A percentile compares a stretch with the other conserved stretches of the same genome.
Conservation (phyloP, 2,113 vertebrate species). For the Cynopterus brachyotis region DNA sequence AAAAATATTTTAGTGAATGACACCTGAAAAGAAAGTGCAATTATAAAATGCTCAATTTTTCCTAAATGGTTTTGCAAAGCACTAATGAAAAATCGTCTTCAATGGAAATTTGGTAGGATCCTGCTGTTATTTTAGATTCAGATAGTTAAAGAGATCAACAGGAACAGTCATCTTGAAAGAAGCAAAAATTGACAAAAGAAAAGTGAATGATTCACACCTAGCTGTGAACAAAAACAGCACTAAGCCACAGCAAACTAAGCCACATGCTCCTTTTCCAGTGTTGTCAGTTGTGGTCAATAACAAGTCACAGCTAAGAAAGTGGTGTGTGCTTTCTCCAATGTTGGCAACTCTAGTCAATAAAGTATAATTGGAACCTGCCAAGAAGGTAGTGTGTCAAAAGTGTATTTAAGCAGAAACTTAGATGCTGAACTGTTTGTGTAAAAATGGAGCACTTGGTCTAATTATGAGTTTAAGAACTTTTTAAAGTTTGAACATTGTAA, state of each 20-base stretch:
- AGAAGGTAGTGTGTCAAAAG: conserved; percentile 64
- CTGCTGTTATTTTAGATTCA: conserved; percentile 51
- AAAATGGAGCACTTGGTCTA: conserved; percentile 64
- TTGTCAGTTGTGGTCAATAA: conserved; percentile 65
- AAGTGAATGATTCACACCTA: conserved; percentile 67
- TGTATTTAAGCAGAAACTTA: conserved; percentile 58
- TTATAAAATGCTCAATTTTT: conserved; percentile 57
- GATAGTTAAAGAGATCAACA: conserved; percentile 70
- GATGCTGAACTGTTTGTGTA: conserved; percentile 5
- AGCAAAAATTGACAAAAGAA: conserved; percentile 43
- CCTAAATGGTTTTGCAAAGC: conserved; percentile 42
- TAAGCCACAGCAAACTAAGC: conserved; percentile 46
- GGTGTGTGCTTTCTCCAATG: neutral
- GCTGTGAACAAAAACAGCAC: conserved; percentile 54
- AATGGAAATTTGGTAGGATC: conserved; percentile 1
- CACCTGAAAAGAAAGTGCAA: conserved; percentile 44
- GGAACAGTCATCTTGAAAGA: conserved; percentile 55
- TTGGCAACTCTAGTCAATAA: conserved; percentile 69
- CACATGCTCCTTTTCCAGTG: neutral
- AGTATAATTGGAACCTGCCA: conserved; percentile 59
- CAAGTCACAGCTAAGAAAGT: conserved; percentile 30
- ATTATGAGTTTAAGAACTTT: conserved; percentile 74
- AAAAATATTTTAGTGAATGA: neutral
- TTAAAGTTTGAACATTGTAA: conserved; percentile 41
- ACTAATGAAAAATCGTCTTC: conserved; percentile 70